Evolutionary conservation across 2,888 invertebrate genomes (phyloP).

Genomic region (Conistra vaccinii): DNA sequence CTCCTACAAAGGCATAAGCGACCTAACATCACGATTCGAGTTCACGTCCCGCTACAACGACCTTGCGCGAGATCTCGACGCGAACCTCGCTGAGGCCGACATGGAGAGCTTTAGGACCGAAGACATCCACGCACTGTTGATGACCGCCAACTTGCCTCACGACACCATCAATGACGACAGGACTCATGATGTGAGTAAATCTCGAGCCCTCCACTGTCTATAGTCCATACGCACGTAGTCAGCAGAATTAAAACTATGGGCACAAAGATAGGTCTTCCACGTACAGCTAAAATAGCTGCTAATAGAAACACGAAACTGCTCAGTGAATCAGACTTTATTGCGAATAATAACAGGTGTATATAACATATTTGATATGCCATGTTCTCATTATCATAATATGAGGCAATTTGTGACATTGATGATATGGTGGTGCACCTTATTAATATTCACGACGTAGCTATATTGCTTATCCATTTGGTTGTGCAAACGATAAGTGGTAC

Average conservation of each 20-base stretch:
- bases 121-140: slow-evolving; percentile 96
- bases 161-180: slow-evolving; percentile 90
- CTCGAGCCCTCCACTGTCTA: not conserved
- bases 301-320: not conserved
- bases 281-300: not conserved
- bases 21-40: slow-evolving; percentile 89
- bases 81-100: slow-evolving; percentile 98
- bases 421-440: slow-evolving; percentile 32
- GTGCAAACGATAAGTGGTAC: slow-evolving; percentile 44
- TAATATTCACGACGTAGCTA: slow-evolving; percentile 45
- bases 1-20: slow-evolving; percentile 94
- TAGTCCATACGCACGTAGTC: not conserved
- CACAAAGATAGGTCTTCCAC: not conserved
- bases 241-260: not conserved
- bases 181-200: slow-evolving; percentile 87
- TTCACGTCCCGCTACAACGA: slow-evolving; percentile 94
- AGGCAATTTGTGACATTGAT: slow-evolving; percentile 52
- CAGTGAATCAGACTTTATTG: not conserved
- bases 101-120: slow-evolving; percentile 98
- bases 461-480: slow-evolving; percentile 43
- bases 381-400: slow-evolving; percentile 42
- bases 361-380: slow-evolving; percentile 12
- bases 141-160: slow-evolving; percentile 93
- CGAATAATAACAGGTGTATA: slow-evolving; percentile 10
- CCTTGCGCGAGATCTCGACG: slow-evolving; percentile 96